Evolutionary conservation across 1,140 invertebrate genomes (phyloP).

Genomic region (Aradophagus sp.): DNA sequence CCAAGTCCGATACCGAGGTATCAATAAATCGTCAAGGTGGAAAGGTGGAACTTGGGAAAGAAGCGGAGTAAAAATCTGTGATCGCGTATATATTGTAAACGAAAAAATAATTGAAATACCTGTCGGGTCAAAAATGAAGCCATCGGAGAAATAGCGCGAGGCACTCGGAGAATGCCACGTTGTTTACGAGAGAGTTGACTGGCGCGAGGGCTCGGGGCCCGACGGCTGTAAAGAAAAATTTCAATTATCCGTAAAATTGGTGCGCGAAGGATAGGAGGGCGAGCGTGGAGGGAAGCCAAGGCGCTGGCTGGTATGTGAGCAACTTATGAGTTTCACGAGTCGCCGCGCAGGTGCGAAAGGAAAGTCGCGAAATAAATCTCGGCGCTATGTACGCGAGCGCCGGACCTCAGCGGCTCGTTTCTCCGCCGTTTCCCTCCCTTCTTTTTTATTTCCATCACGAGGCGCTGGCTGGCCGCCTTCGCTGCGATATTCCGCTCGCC

Average conservation of each 20-base stretch:
- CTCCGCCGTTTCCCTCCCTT: conserved; percentile 7
- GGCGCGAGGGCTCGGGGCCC: conserved; percentile 4
- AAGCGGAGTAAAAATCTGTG: too few relatives aligned
- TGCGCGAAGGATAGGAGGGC: conserved; percentile 36
- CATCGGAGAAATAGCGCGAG: conserved; percentile 18
- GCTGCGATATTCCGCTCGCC: conserved; percentile 30
- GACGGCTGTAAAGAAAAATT: conserved; percentile 55
- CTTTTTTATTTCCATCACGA: conserved; percentile 52
- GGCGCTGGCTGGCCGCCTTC: conserved; percentile 30
- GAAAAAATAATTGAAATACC: too few relatives aligned
- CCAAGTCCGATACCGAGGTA: too few relatives aligned
- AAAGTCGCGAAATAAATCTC: conserved; percentile 70
- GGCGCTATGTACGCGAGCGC: conserved; percentile 35
- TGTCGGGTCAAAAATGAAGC: conserved; percentile 43
- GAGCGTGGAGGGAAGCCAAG: conserved; percentile 34
- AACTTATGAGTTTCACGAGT: conserved; percentile 64
- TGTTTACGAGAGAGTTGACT: conserved; percentile 38
- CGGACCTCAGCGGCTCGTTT: too few relatives aligned
- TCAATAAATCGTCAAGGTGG: too few relatives aligned
- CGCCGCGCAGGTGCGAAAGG: conserved; percentile 66
- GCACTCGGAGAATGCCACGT: conserved; percentile 29
- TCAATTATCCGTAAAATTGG: conserved; percentile 61
- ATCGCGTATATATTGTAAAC: too few relatives aligned
- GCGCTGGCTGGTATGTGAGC: conserved; percentile 56
- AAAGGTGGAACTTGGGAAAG: too few relatives aligned